Base-by-base conservation (phyloP, 53 echinoderm and acorn worm genomes). In the Stichopus horrens region DNA sequence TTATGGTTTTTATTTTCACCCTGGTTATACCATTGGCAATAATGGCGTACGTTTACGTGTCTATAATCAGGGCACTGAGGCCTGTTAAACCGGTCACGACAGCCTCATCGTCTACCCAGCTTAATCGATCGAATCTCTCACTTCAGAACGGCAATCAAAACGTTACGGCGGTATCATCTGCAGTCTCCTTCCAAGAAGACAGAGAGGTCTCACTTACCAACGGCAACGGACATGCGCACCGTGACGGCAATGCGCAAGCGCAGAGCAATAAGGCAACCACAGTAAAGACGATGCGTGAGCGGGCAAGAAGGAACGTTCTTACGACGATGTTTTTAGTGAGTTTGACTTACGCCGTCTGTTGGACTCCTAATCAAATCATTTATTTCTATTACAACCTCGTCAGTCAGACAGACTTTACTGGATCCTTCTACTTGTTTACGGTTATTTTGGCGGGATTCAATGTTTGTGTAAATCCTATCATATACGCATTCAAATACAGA, bases 401-500 rank as follows among this genome's bases (percentile, higher is more conserved):
- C 53, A 74, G 73, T 66, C 54, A 86, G 73, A 86, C 74, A 7
- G 73, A 86, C 57, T 73, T 74, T 8, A 86, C 73, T 18, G 86
- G 86, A 71, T 73, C 55, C 8, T 74, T 86, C 21, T 86, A 73
- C 20, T 54, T 53, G 54, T 71, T 86, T 51, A 74, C 86, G 53
- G 74, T 86, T 18, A 53, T 86, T 21, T 54, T 86, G 6, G 86
- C 86, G 52, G 86, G 73, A 4, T 10, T 71, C 37, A 86, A 86
- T 52, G 86, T 86, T 16, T 67, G 86, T 52, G 86, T 67, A n/a
- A 68, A 68, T 73, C 71, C 68, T n/a, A 71, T 71, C 8, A 87
- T 87, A 1, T 87, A 87, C 37, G 87, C 87, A 55, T 87, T 87
- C 57, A 87, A 87, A 21, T 87, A 87, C 87, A 87, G 87, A 57